Evolutionary conservation across 2,888 invertebrate genomes (phyloP).

Genomic region (Tipula lateralis): DNA sequence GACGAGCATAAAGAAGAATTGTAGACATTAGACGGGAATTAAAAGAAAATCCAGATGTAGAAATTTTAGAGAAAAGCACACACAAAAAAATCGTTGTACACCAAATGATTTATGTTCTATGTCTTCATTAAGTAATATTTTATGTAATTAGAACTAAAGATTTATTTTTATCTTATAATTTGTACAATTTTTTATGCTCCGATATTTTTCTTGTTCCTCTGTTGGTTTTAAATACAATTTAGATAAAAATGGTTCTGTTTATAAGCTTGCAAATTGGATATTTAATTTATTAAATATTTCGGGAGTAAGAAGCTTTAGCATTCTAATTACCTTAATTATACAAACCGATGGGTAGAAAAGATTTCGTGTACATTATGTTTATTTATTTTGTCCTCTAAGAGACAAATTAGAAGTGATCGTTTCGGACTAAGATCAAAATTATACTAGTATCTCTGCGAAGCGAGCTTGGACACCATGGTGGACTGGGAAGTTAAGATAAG

Average conservation of each 20-base stretch:
- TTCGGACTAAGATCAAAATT: too few relatives aligned
- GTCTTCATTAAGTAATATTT: conserved; percentile 19
- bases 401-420: too few relatives aligned
- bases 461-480: too few relatives aligned
- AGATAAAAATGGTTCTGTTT: not conserved
- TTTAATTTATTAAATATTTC: too few relatives aligned
- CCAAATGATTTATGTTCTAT: not conserved
- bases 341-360: too few relatives aligned
- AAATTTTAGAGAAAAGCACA: not conserved
- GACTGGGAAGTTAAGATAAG: too few relatives aligned
- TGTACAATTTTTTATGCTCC: not conserved
- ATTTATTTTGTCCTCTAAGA: too few relatives aligned
- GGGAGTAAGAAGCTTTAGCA: too few relatives aligned
- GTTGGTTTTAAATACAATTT: not conserved
- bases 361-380: too few relatives aligned
- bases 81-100: not conserved
- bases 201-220: too few relatives aligned
- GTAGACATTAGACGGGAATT: conserved; percentile 1
- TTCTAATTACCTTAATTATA: too few relatives aligned
- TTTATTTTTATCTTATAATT: conserved; percentile 3
- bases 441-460: too few relatives aligned
- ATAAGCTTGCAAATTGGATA: not conserved
- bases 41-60: conserved; percentile 11
- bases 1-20: not conserved
- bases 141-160: conserved; percentile 1